phyloP scores from a whole-genome alignment of 2,888 invertebrate genomes.

The Tetranychus truncatus region DNA sequence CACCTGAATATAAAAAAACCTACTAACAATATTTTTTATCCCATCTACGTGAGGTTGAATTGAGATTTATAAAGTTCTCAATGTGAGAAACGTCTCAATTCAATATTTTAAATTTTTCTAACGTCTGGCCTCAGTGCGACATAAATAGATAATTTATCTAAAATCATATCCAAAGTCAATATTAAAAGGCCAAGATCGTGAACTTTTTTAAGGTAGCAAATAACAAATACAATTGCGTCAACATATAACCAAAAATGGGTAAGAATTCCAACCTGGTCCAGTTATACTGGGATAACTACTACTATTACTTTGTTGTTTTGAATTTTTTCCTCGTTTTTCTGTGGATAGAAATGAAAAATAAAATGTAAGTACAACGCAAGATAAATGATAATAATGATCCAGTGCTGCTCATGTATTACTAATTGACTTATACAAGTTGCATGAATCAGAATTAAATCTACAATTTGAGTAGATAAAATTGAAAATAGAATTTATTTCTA shows the following conservation, averaged over 20 bases:
- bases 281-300: neutral
- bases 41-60: neutral
- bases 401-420: neutral
- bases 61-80: neutral
- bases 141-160: too few species aligned
- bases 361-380: neutral
- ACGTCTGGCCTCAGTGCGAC: neutral
- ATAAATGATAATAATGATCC: neutral
- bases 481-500: neutral
- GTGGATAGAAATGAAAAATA: neutral
- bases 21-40: neutral
- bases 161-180: too few species aligned
- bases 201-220: neutral
- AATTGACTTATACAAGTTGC: neutral
- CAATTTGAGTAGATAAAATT: neutral
- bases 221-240: constrained; percentile 19
- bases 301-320: neutral
- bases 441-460: neutral
- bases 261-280: constrained; percentile 28
- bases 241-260: constrained; percentile 7
- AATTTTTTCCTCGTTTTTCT: constrained; percentile 2
- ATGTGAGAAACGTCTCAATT: neutral
- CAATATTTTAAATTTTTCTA: constrained; percentile 14
- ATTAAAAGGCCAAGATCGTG: too few species aligned
- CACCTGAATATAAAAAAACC: neutral